A percentile compares a stretch with the other conserved stretches of the same genome.
These are phyloP conservation scores for Tachina grossa DNA, from an alignment of 2,888 invertebrate genomes.

Conservation along the genomic window DNA sequence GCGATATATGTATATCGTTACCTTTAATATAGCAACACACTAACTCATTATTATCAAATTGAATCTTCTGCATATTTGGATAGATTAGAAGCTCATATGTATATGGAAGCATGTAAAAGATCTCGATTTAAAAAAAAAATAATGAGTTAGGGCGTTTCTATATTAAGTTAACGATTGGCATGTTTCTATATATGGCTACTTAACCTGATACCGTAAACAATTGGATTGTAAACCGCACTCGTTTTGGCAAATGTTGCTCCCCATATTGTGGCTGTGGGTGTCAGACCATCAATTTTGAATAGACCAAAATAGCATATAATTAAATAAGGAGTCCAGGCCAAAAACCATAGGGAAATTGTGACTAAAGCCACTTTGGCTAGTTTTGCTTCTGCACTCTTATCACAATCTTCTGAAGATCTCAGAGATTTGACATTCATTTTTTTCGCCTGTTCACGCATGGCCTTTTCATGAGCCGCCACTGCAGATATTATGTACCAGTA, in stretches of 20 bases:
- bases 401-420: slow-evolving; percentile 83
- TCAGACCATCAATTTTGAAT: slow-evolving; percentile 88
- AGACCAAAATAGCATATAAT: slow-evolving; percentile 91
- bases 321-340: slow-evolving; percentile 91
- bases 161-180: too few species aligned
- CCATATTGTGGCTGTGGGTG: slow-evolving; percentile 91
- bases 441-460: slow-evolving; percentile 85
- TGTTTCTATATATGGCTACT: background rate
- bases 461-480: slow-evolving; percentile 84
- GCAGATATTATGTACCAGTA: slow-evolving; percentile 86
- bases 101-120: too few species aligned
- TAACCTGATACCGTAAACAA: slow-evolving; percentile 86
- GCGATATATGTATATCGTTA: slow-evolving; percentile 8
- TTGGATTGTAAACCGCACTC: slow-evolving; percentile 84
- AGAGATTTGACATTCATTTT: slow-evolving; percentile 86
- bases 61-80: too few species aligned
- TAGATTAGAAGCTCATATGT: too few species aligned
- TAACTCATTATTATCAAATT: too few species aligned
- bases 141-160: too few species aligned
- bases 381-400: slow-evolving; percentile 84
- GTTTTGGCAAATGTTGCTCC: slow-evolving; percentile 85
- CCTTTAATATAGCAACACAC: too few species aligned
- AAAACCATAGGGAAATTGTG: slow-evolving; percentile 85
- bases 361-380: slow-evolving; percentile 85
- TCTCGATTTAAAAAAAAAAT: too few species aligned